Conservation (phyloP, 2,888 invertebrate species). For the Crossocerus cetratus region DNA sequence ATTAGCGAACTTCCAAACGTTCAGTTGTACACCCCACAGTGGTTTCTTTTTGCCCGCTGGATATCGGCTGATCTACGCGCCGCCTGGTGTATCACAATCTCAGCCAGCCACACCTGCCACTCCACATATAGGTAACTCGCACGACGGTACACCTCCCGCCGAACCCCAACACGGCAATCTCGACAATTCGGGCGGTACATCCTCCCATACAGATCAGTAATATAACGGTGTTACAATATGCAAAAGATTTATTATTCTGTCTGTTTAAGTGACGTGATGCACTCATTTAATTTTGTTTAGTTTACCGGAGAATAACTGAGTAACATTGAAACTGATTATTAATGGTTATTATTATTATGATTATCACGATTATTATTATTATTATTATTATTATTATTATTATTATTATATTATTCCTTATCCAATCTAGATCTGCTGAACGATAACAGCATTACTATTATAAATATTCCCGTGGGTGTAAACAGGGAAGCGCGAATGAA, state of each 20-base stretch:
- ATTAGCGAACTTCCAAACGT: slow-evolving; percentile 69
- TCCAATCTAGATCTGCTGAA: not conserved
- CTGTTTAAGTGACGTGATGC: slow-evolving; percentile 47
- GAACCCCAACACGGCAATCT: slow-evolving; percentile 52
- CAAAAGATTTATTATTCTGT: slow-evolving; percentile 48
- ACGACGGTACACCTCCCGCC: slow-evolving; percentile 72
- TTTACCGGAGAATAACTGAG: too few relatives aligned
- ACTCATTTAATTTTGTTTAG: slow-evolving; percentile 44
- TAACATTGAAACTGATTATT: too few relatives aligned
- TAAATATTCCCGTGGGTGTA: not conserved
- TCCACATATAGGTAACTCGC: slow-evolving; percentile 69
- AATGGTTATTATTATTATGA: slow-evolving; percentile 18
- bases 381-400: slow-evolving; percentile 45
- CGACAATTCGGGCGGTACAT: slow-evolving; percentile 44
- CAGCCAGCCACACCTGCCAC: slow-evolving; percentile 74
- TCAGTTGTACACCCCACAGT: slow-evolving; percentile 71
- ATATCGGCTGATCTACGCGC: slow-evolving; percentile 71
- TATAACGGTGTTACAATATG: slow-evolving; percentile 36
- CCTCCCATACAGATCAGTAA: slow-evolving; percentile 57
- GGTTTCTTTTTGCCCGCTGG: slow-evolving; percentile 74
- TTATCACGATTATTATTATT: slow-evolving; percentile 47
- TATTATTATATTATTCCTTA: slow-evolving; percentile 36
- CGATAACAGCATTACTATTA: not conserved
- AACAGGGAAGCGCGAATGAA: slow-evolving; percentile 39
- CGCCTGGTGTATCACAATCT: slow-evolving; percentile 68